Conservation (phyloP, 2,797 vertebrate species). For the Bradypodion ventrale region DNA sequence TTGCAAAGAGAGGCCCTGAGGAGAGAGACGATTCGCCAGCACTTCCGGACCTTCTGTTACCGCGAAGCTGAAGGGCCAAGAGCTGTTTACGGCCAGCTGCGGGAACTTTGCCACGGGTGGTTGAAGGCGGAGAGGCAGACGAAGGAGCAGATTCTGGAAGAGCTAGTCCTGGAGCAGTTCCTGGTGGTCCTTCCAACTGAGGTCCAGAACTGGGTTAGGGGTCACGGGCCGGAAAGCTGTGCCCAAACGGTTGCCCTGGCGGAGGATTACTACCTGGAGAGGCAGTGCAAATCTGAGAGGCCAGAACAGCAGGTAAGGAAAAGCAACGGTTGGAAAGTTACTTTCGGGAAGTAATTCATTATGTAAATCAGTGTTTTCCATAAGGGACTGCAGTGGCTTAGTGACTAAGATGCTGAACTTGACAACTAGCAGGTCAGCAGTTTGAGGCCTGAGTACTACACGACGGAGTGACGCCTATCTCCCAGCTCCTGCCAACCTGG, state of each 20-base stretch:
- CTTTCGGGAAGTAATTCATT: no score
- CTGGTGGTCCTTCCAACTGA: not conserved
- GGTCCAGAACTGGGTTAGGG: not conserved
- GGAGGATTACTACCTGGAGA: not conserved
- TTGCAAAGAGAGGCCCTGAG: not conserved
- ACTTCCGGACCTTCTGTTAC: constrained; percentile 5
- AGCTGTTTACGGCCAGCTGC: not conserved
- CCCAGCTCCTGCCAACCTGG: no score
- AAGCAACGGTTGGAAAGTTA: no score
- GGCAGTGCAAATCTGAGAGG: not conserved
- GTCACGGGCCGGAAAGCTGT: not conserved
- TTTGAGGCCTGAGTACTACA: no score
- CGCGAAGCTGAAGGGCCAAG: not conserved
- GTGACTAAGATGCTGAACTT: no score
- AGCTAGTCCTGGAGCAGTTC: constrained; percentile 5
- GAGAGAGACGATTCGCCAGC: not conserved
- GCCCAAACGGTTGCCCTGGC: not conserved
- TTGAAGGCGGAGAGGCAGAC: not conserved
- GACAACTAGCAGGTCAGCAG: no score
- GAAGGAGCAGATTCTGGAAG: not conserved
- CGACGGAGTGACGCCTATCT: no score
- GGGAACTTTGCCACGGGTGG: not conserved
- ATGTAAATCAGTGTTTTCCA: no score
- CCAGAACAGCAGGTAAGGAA: not conserved
- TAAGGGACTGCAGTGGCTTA: no score